phyloP scores from a whole-genome alignment of 2,888 invertebrate genomes.

The Agrochola lota region DNA sequence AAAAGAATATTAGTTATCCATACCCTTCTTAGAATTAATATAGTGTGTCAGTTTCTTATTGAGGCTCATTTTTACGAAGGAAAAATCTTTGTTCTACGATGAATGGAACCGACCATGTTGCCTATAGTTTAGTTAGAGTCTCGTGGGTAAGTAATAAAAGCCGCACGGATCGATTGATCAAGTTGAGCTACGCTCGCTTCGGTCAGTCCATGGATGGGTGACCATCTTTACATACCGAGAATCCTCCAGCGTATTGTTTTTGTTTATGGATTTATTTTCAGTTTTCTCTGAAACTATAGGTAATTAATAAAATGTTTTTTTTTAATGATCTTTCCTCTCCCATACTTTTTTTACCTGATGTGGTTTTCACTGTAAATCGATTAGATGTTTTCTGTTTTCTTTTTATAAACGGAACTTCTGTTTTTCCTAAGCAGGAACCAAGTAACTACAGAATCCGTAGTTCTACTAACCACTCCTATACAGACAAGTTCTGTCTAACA shows the following conservation, averaged over 20 bases:
- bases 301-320: neutral
- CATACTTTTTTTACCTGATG: neutral
- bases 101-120: too few species aligned
- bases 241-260: too few species aligned
- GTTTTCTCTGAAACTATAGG: neutral
- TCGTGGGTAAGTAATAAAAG: neutral
- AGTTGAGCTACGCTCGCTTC: too few species aligned
- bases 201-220: neutral
- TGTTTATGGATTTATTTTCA: too few species aligned
- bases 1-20: too few species aligned
- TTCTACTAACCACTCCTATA: neutral
- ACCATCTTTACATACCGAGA: neutral
- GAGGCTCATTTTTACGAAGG: neutral
- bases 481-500: neutral
- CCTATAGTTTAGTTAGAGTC: neutral
- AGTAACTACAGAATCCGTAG: neutral
- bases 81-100: neutral
- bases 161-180: neutral
- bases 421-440: neutral
- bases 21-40: too few species aligned
- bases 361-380: neutral
- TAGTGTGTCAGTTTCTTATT: neutral
- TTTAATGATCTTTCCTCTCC: neutral
- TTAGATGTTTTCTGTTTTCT: neutral
- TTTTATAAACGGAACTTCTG: neutral